Conservation (phyloP, 2,888 invertebrate genomes). For the Drosophila mimetica region DNA sequence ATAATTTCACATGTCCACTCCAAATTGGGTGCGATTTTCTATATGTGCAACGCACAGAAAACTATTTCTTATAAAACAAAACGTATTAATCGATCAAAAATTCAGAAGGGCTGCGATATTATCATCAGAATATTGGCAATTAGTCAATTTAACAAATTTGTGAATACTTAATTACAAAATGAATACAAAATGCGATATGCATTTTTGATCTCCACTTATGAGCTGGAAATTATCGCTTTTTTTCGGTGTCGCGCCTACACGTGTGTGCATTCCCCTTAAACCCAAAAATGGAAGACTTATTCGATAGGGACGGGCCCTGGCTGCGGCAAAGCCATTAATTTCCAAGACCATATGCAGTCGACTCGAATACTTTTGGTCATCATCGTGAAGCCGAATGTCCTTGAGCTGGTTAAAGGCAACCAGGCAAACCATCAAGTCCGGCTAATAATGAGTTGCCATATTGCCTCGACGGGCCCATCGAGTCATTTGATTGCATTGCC, state of each 20-base stretch:
- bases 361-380: constrained; percentile 34
- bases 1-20: constrained; percentile 39
- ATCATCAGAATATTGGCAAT: neutral
- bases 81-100: neutral
- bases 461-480: constrained; percentile 17
- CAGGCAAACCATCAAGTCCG: constrained; percentile 22
- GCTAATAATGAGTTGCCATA: constrained; percentile 56
- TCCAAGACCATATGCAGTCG: constrained; percentile 31
- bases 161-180: constrained; percentile 18
- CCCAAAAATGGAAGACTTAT: constrained; percentile 35
- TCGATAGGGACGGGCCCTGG: constrained; percentile 41
- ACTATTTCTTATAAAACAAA: constrained; percentile 24
- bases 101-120: neutral
- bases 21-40: constrained; percentile 56
- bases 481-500: constrained; percentile 37
- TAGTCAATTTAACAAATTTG: neutral
- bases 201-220: constrained; percentile 1
- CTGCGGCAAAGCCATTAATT: constrained; percentile 31
- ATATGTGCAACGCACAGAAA: constrained; percentile 38
- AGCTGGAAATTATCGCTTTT: neutral
- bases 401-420: constrained; percentile 55
- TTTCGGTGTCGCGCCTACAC: constrained; percentile 13
- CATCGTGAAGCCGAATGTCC: constrained; percentile 53
- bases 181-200: constrained; percentile 21
- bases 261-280: constrained; percentile 24